These are phyloP conservation scores for Crossaster papposus DNA, from an alignment of 53 echinoderm and acorn worm species.

Conservation along the genomic window DNA sequence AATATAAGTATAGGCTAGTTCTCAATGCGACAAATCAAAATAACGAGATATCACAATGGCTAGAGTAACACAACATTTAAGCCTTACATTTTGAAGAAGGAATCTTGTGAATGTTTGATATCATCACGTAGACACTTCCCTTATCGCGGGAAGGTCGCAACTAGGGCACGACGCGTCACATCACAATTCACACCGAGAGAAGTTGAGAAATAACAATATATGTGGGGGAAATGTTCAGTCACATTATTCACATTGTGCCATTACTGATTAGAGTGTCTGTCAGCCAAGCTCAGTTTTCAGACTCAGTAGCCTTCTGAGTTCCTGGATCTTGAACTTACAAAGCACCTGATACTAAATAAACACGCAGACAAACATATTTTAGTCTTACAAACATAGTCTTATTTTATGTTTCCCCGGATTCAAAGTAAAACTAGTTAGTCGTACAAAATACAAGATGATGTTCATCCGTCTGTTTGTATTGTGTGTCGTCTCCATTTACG, in stretches of 20 bases:
- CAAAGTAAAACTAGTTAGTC: neutral
- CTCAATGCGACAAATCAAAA: neutral
- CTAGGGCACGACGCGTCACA: neutral
- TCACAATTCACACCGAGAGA: neutral
- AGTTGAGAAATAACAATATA: neutral
- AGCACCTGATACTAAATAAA: too few species aligned
- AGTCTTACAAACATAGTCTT: too few species aligned
- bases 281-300: too few species aligned
- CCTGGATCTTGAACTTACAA: too few species aligned
- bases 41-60: neutral
- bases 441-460: neutral
- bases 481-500: neutral
- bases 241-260: neutral
- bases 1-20: too few species aligned
- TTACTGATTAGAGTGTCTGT: neutral
- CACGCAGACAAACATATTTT: too few species aligned
- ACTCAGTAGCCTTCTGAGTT: too few species aligned
- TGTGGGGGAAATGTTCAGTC: slow-evolving; percentile 2
- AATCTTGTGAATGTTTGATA: slow-evolving; percentile 5
- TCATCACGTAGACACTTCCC: slow-evolving; percentile 5
- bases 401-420: too few species aligned
- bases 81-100: neutral
- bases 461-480: neutral
- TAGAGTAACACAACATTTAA: neutral
- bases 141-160: neutral